These are phyloP conservation scores for Mobula birostris DNA, from an alignment of 2,113 vertebrate genomes.

Conservation along the genomic window DNA sequence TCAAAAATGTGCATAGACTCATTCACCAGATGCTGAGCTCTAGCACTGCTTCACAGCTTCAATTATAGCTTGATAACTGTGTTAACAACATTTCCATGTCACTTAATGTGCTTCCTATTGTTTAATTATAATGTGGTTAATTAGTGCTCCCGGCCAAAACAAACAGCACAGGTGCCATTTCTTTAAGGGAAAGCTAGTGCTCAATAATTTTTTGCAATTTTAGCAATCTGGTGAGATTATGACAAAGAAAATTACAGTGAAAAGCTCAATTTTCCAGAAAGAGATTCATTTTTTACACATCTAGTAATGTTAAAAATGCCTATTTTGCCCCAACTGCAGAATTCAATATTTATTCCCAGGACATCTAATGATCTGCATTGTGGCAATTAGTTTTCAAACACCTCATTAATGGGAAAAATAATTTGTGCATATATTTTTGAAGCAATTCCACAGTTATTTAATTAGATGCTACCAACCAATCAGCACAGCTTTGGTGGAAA, in stretches of 20 bases:
- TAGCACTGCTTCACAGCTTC: neutral
- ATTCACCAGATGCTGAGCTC: conserved; percentile 29
- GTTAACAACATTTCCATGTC: conserved; percentile 29
- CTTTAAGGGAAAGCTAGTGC: neutral
- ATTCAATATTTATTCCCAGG: conserved; percentile 17
- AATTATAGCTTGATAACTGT: conserved; percentile 26
- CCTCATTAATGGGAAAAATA: neutral
- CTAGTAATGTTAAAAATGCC: neutral
- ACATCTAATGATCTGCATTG: neutral
- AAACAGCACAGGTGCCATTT: conserved; percentile 26
- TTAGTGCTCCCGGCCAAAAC: conserved; percentile 33
- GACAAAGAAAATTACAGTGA: neutral
- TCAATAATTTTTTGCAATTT: neutral
- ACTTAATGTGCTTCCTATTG: conserved; percentile 34
- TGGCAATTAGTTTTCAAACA: conserved; percentile 16
- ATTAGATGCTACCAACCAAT: neutral
- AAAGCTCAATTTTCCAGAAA: neutral
- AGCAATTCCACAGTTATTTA: neutral
- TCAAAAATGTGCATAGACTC: neutral
- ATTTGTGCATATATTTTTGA: neutral
- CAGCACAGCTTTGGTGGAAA: neutral
- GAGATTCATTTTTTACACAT: neutral
- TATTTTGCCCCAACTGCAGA: neutral
- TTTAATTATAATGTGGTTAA: conserved; percentile 34
- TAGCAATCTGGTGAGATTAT: conserved; percentile 14